phyloP scores from a whole-genome alignment of 2,113 vertebrate species.

The Castor canadensis region DNA sequence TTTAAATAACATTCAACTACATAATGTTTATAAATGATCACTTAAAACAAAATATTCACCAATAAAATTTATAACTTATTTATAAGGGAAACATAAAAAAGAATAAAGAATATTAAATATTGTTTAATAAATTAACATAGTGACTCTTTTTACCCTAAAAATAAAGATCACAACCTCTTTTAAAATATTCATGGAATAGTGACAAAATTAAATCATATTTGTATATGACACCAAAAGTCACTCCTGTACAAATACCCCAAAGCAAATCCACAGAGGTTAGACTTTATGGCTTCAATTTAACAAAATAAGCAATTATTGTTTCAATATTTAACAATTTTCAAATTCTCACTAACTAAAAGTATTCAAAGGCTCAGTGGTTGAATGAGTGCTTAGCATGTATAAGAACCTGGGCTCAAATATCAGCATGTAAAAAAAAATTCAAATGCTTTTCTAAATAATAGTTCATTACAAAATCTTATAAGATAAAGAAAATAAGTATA shows the following conservation, averaged over 20 bases:
- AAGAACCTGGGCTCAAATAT: neutral
- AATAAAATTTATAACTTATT: neutral
- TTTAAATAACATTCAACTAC: slow-evolving; percentile 6
- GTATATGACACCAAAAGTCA: neutral
- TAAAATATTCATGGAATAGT: neutral
- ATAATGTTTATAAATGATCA: neutral
- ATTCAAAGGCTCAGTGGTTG: neutral
- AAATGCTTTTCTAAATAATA: neutral
- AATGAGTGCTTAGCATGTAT: neutral
- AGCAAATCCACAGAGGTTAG: neutral
- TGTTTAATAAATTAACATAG: neutral
- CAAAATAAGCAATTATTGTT: neutral
- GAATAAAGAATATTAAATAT: neutral
- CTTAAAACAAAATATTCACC: neutral
- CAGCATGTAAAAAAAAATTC: neutral
- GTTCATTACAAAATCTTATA: neutral
- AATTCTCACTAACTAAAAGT: neutral
- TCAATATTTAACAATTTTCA: neutral
- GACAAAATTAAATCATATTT: neutral
- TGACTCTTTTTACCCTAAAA: neutral
- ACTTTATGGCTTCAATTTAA: neutral
- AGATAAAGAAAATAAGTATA: neutral
- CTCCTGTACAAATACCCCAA: neutral
- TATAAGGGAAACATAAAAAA: neutral
- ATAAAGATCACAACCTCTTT: neutral